These are phyloP conservation scores for Drosophila fungiperda DNA, from an alignment of 2,888 invertebrate genomes.

Conservation along the genomic window DNA sequence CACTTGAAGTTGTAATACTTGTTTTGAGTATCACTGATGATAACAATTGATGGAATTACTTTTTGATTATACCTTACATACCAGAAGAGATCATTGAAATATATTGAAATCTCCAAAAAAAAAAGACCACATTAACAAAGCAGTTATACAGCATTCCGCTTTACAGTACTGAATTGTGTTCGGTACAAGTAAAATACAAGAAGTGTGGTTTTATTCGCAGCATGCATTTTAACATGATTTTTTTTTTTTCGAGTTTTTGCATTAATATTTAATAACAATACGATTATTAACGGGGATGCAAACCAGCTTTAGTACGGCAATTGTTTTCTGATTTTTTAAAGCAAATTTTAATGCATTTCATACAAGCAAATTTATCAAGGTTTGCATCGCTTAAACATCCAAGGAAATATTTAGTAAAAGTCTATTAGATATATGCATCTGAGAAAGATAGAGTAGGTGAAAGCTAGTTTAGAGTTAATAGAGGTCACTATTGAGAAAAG, in stretches of 20 bases:
- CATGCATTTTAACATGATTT: slow-evolving; percentile 19
- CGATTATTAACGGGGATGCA: slow-evolving; percentile 11
- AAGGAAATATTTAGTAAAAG: slow-evolving; percentile 1
- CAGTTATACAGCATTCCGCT: slow-evolving; percentile 15
- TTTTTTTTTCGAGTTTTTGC: neutral
- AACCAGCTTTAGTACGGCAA: neutral
- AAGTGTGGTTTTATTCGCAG: neutral
- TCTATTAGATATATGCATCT: slow-evolving; percentile 9
- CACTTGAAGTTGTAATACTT: neutral
- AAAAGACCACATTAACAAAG: slow-evolving; percentile 16
- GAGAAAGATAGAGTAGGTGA: neutral
- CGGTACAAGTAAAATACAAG: neutral
- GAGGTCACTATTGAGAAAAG: neutral
- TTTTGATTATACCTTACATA: slow-evolving; percentile 35
- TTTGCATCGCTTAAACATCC: slow-evolving; percentile 4
- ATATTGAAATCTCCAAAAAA: slow-evolving; percentile 1
- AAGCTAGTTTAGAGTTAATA: neutral
- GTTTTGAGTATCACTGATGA: slow-evolving; percentile 7
- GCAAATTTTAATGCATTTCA: neutral
- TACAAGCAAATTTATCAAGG: neutral
- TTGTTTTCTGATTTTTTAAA: neutral
- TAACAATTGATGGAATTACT: slow-evolving; percentile 3
- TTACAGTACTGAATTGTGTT: slow-evolving; percentile 2
- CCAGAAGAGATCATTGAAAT: slow-evolving; percentile 28
- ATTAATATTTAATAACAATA: slow-evolving; percentile 7